These are phyloP conservation scores for Archaeoteleia sp. DNA, from an alignment of 2,888 invertebrate species.

Conservation along the genomic window DNA sequence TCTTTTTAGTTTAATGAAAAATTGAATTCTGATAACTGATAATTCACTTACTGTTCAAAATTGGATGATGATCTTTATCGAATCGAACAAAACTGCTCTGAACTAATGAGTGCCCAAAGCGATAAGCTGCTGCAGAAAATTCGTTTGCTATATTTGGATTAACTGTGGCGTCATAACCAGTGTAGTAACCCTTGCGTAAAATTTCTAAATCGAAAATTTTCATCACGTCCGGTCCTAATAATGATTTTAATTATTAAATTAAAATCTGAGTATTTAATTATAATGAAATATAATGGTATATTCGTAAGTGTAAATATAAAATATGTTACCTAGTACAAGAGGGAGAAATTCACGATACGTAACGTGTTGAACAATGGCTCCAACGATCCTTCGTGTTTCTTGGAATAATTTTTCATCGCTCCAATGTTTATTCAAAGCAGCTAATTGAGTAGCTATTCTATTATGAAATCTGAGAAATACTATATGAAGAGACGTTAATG, in stretches of 20 bases:
- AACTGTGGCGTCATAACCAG: constrained; percentile 81
- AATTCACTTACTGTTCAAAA: constrained; percentile 82
- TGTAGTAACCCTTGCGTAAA: constrained; percentile 81
- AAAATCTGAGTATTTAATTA: neutral
- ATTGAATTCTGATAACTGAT: neutral
- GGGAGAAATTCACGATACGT: constrained; percentile 90
- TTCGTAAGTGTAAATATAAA: neutral
- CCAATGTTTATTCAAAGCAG: constrained; percentile 88
- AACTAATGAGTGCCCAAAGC: constrained; percentile 91
- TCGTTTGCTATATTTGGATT: constrained; percentile 87
- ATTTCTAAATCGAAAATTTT: constrained; percentile 85
- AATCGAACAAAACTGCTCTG: constrained; percentile 85
- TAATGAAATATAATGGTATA: too few species aligned
- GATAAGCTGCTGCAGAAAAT: constrained; percentile 88
- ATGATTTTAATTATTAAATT: neutral
- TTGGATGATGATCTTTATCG: constrained; percentile 81
- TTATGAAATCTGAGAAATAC: constrained; percentile 86
- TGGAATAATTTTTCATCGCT: constrained; percentile 91
- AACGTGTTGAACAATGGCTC: constrained; percentile 88
- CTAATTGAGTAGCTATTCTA: constrained; percentile 83
- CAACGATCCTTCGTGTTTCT: constrained; percentile 88
- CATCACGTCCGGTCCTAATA: constrained; percentile 82
- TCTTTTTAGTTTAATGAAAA: constrained; percentile 1
- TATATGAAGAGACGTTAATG: constrained; percentile 84
- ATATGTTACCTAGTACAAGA: constrained; percentile 80